Percentiles rank a stretch among this genome's conserved stretches.
Conservation (phyloP, 2,113 vertebrate species). For the Poeciliopsis retropinna region DNA sequence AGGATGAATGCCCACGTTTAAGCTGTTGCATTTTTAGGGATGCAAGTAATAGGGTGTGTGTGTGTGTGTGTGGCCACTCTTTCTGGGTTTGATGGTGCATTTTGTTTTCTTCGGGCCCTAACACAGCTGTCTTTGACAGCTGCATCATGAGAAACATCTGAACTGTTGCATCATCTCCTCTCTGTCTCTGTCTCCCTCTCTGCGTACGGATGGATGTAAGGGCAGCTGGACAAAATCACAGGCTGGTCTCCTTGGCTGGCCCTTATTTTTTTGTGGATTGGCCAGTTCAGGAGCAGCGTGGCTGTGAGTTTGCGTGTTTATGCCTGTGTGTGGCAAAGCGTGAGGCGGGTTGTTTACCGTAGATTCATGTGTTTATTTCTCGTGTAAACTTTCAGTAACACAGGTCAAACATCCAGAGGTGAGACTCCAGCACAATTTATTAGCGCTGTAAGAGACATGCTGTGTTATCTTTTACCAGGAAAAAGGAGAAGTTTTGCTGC, state of each 20-base stretch:
- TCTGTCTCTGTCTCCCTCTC: not conserved
- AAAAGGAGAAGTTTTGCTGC: not conserved
- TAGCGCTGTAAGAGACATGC: not conserved
- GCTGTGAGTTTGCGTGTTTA: not conserved
- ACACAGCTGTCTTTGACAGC: conserved; percentile 74
- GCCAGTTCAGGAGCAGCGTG: not conserved
- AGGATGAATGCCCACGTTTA: not conserved
- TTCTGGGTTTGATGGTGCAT: conserved; percentile 7
- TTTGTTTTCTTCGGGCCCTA: conserved; percentile 45
- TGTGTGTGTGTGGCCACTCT: conserved; percentile 15
- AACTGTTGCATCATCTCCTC: conserved; percentile 72
- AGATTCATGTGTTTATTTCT: conserved; percentile 36
- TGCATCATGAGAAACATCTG: conserved; percentile 72
- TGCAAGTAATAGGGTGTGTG: conserved; percentile 8
- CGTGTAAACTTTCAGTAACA: conserved; percentile 25
- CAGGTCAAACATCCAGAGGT: conserved; percentile 11
- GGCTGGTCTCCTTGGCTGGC: not conserved
- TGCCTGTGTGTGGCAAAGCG: conserved; percentile 5
- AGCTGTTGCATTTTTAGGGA: conserved; percentile 4
- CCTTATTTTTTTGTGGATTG: not conserved
- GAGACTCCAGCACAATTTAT: not conserved
- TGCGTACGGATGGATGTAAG: conserved; percentile 13
- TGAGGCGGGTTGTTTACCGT: conserved; percentile 49
- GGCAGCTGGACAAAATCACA: conserved; percentile 34
- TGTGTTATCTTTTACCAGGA: too few species aligned